Base-by-base conservation (phyloP, 2,888 invertebrate genomes). In the Ischnus inquisitorius region DNA sequence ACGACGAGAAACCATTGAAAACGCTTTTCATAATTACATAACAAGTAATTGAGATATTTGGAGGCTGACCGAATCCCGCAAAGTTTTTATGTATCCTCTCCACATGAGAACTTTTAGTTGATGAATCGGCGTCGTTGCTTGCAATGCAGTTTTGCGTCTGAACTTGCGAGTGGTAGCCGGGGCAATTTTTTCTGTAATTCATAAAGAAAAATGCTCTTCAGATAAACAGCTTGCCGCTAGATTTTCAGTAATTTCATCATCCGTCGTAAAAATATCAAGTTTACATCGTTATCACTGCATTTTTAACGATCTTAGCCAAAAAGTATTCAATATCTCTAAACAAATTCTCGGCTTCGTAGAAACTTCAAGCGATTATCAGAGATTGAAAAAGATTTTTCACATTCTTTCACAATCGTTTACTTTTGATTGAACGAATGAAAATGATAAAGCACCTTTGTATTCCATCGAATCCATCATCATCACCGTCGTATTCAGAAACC, bases 51-150 rank as follows among this genome's bases (percentile, higher is more conserved):
- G 16, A 6, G 19, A 71, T 19, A 34, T 65, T 41, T 10, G 43
- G 25, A n/a, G 12, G 89, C 93, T 94, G 93, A 96, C 96, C 87
- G 95, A 93, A 92, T 97, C 97, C 85, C 97, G 95, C 92, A 96
- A 96, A 0, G 96, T 94, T 92, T 97, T 97, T 68, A 97, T 94
- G 86, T 95, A 96, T 3, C 97, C 97, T 90, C 97, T 94, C 86
- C 94, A 95, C 57, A 97, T 94, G 8, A 98, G 95, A 46, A 97
- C 96, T 62, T 94, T 95, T 64, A 97, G 94, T 92, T 98, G 97
- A 91, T 97, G 96, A 1, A 94, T 93, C 88, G 95, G 95, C 0
- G 96, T 95, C 0, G 97, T 97, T 79, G 97, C 97, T 88, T 97
- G 96, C 0, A 95, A 92, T 0, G 89, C 81, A 69, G 79, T 69